phyloP scores from a whole-genome alignment of 2,888 invertebrate genomes.

The Apamea anceps region DNA sequence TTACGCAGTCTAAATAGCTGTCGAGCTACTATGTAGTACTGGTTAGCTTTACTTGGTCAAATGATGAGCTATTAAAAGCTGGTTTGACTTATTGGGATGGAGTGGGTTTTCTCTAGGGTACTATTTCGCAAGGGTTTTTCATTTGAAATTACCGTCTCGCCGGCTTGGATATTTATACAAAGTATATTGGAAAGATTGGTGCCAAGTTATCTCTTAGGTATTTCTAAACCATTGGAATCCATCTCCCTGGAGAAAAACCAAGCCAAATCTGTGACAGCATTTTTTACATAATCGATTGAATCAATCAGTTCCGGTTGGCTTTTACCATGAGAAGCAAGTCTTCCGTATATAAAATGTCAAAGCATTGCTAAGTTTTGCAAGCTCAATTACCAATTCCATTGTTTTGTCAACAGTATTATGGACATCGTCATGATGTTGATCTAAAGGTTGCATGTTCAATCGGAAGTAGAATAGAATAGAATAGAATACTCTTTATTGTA shows the following conservation, averaged over 20 bases:
- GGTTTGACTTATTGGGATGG: conserved; percentile 21
- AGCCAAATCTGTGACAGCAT: not conserved
- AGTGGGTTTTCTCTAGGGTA: conserved; percentile 21
- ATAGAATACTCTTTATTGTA: too few relatives aligned
- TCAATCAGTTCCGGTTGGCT: conserved; percentile 36
- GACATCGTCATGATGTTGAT: not conserved
- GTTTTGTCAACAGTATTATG: conserved; percentile 4
- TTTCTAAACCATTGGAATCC: not conserved
- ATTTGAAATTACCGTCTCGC: not conserved
- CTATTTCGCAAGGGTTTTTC: not conserved
- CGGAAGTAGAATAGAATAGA: too few relatives aligned
- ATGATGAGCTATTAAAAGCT: conserved; percentile 19
- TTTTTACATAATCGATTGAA: conserved; percentile 19
- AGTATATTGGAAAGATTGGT: not conserved
- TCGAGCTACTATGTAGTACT: conserved; percentile 20
- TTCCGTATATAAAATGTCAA: conserved; percentile 52
- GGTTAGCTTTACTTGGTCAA: conserved; percentile 36
- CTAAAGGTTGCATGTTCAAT: conserved; percentile 2
- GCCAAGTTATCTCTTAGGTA: not conserved
- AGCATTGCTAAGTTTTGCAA: conserved; percentile 34
- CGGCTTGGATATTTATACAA: not conserved
- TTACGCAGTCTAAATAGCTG: conserved; percentile 39
- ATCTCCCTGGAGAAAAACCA: not conserved
- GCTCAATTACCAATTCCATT: conserved; percentile 17
- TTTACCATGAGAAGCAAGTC: conserved; percentile 45